Evolutionary conservation across 2,888 invertebrate species (phyloP).

Genomic region (Teleogryllus oceanicus): DNA sequence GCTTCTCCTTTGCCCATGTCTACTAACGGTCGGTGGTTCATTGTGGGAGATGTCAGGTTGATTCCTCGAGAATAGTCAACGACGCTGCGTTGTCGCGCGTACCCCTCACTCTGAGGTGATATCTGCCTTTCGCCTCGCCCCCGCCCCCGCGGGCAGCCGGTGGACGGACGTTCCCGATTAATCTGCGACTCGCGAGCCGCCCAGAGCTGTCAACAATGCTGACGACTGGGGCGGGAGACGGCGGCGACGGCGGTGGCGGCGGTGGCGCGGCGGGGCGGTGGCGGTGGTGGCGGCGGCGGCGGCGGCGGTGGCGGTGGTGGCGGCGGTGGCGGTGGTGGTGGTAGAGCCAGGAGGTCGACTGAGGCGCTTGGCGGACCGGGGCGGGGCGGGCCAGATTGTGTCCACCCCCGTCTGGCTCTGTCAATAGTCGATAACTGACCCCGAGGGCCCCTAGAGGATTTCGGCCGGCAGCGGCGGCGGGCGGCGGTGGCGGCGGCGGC

Average conservation of each 20-base stretch:
- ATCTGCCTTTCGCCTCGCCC: background rate
- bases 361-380: no score
- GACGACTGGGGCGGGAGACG: background rate
- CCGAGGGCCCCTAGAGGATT: conserved; percentile 4
- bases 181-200: conserved; percentile 3
- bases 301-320: background rate
- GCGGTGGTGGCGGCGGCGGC: background rate
- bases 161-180: background rate
- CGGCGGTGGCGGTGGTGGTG: no score
- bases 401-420: background rate
- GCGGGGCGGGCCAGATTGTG: background rate
- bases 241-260: background rate
- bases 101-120: background rate
- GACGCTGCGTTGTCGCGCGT: background rate
- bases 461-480: background rate
- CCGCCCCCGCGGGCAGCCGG: background rate
- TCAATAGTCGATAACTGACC: conserved; percentile 12
- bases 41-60: background rate
- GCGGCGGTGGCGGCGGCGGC: background rate
- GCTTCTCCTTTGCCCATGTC: background rate
- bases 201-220: conserved; percentile 1
- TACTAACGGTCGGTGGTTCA: background rate
- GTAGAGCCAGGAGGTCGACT: no score
- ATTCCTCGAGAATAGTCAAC: background rate
- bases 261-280: background rate